A percentile compares a stretch with the other conserved stretches of the same genome.
Conservation (phyloP, 35 echinoderm and acorn worm species). For the Nesometra sesokonis region DNA sequence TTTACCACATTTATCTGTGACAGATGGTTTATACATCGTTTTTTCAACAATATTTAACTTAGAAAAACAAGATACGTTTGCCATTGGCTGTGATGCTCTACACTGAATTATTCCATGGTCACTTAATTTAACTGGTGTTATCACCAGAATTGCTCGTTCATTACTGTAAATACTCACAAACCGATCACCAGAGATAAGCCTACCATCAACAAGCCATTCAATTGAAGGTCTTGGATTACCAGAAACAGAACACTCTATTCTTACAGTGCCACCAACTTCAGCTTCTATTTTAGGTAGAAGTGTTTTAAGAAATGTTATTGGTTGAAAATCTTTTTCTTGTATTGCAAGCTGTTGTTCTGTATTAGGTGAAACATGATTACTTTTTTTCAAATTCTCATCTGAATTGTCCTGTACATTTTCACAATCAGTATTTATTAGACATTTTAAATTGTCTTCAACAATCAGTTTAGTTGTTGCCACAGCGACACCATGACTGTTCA, state of each 20-base stretch:
- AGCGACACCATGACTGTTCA: not conserved
- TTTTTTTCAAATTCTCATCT: no score
- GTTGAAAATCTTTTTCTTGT: not conserved
- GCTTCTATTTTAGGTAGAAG: not conserved
- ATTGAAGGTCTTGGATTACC: not conserved
- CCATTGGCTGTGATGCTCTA: not conserved
- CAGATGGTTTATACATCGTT: not conserved
- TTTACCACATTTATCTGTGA: not conserved
- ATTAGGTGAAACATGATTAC: no score
- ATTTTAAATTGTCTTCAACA: not conserved
- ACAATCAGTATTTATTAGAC: no score
- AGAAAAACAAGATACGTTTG: not conserved
- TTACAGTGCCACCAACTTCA: not conserved
- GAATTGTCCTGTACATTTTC: no score
- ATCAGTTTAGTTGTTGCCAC: not conserved
- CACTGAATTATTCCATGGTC: not conserved
- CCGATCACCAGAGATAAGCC: not conserved
- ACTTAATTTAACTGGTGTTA: not conserved
- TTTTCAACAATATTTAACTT: not conserved
- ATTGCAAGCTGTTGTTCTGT: not conserved
- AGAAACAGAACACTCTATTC: not conserved
- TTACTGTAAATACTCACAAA: not conserved
- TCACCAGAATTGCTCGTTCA: not conserved
- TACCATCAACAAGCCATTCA: not conserved
- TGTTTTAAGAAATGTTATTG: not conserved